Conservation (phyloP, 2,113 vertebrate species). For the Baryphthengus martii region DNA sequence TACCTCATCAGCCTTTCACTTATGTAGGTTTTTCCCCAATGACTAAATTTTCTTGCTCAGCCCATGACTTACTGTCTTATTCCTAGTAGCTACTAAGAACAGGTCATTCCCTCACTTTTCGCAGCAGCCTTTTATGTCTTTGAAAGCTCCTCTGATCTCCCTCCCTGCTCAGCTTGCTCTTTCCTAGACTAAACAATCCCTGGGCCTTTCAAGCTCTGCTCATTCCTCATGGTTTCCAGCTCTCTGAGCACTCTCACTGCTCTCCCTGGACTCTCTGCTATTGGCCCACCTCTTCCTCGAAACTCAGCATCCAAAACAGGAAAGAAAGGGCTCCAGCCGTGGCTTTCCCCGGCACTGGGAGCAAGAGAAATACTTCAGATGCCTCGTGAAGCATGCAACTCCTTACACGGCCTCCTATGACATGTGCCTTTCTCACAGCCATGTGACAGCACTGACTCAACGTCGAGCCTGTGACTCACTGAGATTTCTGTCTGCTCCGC, state of each 20-base stretch:
- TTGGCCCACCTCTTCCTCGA: neutral
- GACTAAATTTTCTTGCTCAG: neutral
- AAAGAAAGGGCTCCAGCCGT: neutral
- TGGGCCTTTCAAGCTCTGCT: neutral
- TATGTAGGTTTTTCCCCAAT: neutral
- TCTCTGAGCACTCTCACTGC: neutral
- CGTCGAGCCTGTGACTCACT: neutral
- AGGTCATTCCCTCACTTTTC: neutral
- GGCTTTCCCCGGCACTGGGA: neutral
- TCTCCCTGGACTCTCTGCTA: neutral
- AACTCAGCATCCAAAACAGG: neutral
- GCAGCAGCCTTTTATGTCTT: conserved; percentile 19
- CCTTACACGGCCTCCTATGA: neutral
- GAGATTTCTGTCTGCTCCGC: neutral
- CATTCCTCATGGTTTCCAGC: conserved; percentile 23
- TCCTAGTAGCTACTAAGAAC: neutral
- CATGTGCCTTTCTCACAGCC: neutral
- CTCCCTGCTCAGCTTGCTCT: neutral
- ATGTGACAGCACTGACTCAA: conserved; percentile 28
- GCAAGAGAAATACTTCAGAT: neutral
- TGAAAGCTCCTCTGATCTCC: neutral
- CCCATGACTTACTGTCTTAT: neutral
- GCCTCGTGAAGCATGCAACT: neutral
- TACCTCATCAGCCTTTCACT: neutral
- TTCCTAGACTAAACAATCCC: conserved; percentile 55